phyloP scores from a whole-genome alignment of 2,797 vertebrate species.

The Lophius americanus region DNA sequence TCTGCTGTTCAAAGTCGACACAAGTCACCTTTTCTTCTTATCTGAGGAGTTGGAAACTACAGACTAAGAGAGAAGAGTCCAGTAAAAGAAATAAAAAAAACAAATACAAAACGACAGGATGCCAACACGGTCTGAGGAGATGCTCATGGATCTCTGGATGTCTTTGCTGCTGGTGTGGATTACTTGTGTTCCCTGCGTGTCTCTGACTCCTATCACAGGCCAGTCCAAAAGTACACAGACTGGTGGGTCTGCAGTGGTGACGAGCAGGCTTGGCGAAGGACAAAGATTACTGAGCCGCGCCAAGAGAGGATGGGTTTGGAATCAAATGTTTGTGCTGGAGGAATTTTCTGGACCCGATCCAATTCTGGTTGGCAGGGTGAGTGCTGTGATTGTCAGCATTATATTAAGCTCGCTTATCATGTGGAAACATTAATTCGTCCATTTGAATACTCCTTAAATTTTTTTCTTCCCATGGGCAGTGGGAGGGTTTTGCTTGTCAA shows the following conservation, averaged over 20 bases:
- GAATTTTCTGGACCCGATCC: conserved; percentile 99
- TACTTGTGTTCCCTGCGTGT: conserved; percentile 88
- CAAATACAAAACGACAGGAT: conserved; percentile 78
- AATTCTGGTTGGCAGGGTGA: conserved; percentile 99
- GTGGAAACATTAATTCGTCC: conserved; percentile 83
- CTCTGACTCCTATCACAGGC: conserved; percentile 84
- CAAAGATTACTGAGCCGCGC: conserved; percentile 93
- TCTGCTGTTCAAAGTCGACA: conserved; percentile 84
- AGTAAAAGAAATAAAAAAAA: conserved; percentile 51
- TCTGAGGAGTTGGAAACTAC: conserved; percentile 54
- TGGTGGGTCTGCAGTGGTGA: conserved; percentile 83
- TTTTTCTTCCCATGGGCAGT: conserved; percentile 44
- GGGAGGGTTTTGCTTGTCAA: conserved; percentile 58
- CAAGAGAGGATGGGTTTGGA: conserved; percentile 99
- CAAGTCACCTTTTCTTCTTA: conserved; percentile 87
- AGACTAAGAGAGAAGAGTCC: conserved; percentile 23
- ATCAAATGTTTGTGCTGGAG: conserved; percentile 99
- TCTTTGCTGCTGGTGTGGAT: conserved; percentile 96
- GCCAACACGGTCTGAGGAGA: conserved; percentile 89
- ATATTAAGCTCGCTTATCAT: conserved; percentile 84
- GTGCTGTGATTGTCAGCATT: conserved; percentile 84
- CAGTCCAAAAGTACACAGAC: conserved; percentile 85
- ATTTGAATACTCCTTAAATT: conserved; percentile 71
- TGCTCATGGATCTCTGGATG: conserved; percentile 91
- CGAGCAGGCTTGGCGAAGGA: conserved; percentile 86